phyloP scores from a whole-genome alignment of 1,140 invertebrate species.

The Atta texana region DNA sequence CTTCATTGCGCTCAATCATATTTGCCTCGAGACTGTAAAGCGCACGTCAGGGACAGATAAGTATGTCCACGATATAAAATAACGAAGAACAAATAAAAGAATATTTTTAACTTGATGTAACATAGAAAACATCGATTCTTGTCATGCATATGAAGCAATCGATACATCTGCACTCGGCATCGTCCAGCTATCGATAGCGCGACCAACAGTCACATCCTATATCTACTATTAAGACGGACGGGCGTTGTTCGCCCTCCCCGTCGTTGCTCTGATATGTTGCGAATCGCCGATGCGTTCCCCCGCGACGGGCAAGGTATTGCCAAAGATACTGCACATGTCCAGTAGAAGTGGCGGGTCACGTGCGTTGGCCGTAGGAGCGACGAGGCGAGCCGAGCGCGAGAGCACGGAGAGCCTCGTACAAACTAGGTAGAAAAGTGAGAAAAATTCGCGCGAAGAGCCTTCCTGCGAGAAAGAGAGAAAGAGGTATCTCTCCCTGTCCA shows the following conservation, averaged over 20 bases:
- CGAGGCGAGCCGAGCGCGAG: constrained; percentile 32
- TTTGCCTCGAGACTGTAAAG: constrained; percentile 32
- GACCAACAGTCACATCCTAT: constrained; percentile 64
- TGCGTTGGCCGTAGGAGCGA: not conserved
- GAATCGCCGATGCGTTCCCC: constrained; percentile 64
- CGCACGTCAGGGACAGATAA: not conserved
- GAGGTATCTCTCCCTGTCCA: constrained; percentile 14
- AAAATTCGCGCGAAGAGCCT: constrained; percentile 67
- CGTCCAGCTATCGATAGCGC: constrained; percentile 62
- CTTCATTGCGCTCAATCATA: not conserved
- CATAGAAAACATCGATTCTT: constrained; percentile 5
- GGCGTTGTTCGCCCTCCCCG: constrained; percentile 56
- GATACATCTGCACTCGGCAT: constrained; percentile 57
- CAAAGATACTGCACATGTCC: constrained; percentile 37
- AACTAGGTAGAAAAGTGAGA: constrained; percentile 77
- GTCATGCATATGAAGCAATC: not conserved
- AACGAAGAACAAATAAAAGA: not conserved
- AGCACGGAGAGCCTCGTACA: constrained; percentile 64
- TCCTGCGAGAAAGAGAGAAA: constrained; percentile 47
- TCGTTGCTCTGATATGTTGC: constrained; percentile 79
- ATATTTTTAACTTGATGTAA: not conserved
- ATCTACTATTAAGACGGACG: constrained; percentile 67
- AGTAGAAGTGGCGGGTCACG: constrained; percentile 20
- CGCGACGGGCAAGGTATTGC: constrained; percentile 59
- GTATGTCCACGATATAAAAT: not conserved